Evolutionary conservation across 2,797 vertebrate species (phyloP), one percentile per base, ranked within the genome.

Genomic region (Bradypodion ventrale): DNA sequence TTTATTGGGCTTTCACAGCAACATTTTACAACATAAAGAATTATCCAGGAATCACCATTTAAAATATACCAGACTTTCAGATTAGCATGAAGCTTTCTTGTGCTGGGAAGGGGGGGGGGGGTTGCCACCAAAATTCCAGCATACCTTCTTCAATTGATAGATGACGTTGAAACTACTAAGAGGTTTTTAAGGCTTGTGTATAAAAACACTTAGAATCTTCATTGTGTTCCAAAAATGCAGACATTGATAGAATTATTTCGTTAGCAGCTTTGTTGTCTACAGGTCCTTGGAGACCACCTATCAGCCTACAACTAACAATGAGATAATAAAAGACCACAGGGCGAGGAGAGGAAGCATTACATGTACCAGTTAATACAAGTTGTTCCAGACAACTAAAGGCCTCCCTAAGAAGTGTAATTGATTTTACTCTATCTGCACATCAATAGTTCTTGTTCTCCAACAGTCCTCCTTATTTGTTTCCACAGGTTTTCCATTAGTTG

Each of bases 361-460:
- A 75, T 42, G 68, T 82, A 56, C 13, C 29, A 90, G 75, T 84
- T 49, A 83, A 90, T 90, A 84, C 42, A 87, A 84, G 66, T 32
- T 83, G 16, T 9, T 78, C 52, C 81, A 81, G 69, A 40, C 77
- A 82, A 88, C 81, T 72, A 23, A 10, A n/a, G 16, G 70, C 59
- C 44, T 87, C 59, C 62, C 8, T 1, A n/a, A 62, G 89, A 16
- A 4, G 52, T 85, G n/a, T 0, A 37, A 75, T 75, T 82, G 73
- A 85, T n/a, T 87, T 91, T 89, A 62, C 35, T 32, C 8, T 84
- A 6, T n/a, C 35, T 65, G 82, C 16, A 59, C 25, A 76, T 80
- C 68, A 66, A 23, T 13, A 87, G 80, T 85, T 87, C 88, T 74
- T 76, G 19, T 63, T 76, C 81, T 88, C 37, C 46, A 0, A 23